phyloP scores from a whole-genome alignment of 2,888 invertebrate genomes.

The Thymelicus sylvestris region DNA sequence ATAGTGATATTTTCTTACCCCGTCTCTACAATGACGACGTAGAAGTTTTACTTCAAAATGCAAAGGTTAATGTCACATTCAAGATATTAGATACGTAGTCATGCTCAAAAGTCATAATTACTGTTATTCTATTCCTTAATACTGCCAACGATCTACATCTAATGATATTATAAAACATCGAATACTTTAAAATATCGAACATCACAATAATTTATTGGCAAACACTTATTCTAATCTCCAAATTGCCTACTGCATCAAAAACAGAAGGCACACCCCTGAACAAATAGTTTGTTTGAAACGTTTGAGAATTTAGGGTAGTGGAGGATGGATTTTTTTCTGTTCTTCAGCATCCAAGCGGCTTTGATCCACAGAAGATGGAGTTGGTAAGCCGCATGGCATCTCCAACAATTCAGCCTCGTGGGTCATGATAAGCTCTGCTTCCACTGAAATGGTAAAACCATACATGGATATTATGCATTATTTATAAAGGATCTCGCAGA shows the following conservation, averaged over 20 bases:
- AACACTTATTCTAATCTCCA: constrained; percentile 29
- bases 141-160: background rate
- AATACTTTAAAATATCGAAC: constrained; percentile 35
- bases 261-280: constrained; percentile 61
- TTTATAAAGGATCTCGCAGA: too few species aligned
- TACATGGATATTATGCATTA: background rate
- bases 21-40: too few species aligned
- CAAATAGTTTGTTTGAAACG: constrained; percentile 28
- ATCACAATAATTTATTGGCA: constrained; percentile 34
- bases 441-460: constrained; percentile 75
- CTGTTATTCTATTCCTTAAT: background rate
- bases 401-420: constrained; percentile 89
- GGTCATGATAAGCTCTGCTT: constrained; percentile 92
- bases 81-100: too few species aligned
- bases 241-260: constrained; percentile 38
- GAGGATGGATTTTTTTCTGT: constrained; percentile 87
- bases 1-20: too few species aligned
- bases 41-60: too few species aligned
- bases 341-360: constrained; percentile 87
- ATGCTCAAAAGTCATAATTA: background rate
- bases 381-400: constrained; percentile 90
- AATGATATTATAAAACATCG: constrained; percentile 1
- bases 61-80: too few species aligned
- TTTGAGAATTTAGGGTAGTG: constrained; percentile 62
- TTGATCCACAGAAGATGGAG: constrained; percentile 88